Base-by-base conservation (phyloP, 2,797 vertebrate genomes). In the Clamator glandarius region DNA sequence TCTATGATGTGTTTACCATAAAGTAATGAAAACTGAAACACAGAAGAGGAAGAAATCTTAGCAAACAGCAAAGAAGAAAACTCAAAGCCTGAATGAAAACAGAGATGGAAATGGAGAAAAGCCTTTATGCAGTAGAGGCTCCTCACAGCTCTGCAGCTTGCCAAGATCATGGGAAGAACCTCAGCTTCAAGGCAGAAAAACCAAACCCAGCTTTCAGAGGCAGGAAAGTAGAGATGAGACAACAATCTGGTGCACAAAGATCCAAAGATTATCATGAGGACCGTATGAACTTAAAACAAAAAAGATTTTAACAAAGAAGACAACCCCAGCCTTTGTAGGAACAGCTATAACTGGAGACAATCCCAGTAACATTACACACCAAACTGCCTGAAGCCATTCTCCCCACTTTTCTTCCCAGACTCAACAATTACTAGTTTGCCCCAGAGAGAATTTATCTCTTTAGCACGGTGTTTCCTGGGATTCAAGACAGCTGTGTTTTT, bases 391-490 rank as follows among this genome's bases (percentile, higher is more conserved):
- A 25, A 77, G 5, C 26, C 21, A 13, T 39, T 87, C 51, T 25
- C 50, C 16, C 35, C 6, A 18, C 7, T 46, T 78, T 55, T 66
- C 29, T 17, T 16, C 75, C 55, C 78, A 76, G 36, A 69, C 31
- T 12, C 42, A 58, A 3, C 19, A 4, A 35, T 15, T 48, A 19
- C 17, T 41, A 18, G 3, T 54, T 75, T 68, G 4, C 28, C 36
- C 50, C 12, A 44, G 52, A 74, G 57, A 86, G 36, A n/a, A 29
- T 75, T 91, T 88, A 3, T 91, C 31, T 77, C 52, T 52, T 83
- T 13, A 67, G 50, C 44, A 20, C 0, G 0, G 28, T 36, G 35
- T 83, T 70, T 76, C 63, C 61, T 67, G 0, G 1, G 33, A n/a
- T 61, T 63, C 26, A 17, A 52, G 57, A 12, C 64, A 70, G 36